These are phyloP conservation scores for Neoscelio sp. DNA, from an alignment of 2,888 invertebrate genomes.

Conservation along the genomic window DNA sequence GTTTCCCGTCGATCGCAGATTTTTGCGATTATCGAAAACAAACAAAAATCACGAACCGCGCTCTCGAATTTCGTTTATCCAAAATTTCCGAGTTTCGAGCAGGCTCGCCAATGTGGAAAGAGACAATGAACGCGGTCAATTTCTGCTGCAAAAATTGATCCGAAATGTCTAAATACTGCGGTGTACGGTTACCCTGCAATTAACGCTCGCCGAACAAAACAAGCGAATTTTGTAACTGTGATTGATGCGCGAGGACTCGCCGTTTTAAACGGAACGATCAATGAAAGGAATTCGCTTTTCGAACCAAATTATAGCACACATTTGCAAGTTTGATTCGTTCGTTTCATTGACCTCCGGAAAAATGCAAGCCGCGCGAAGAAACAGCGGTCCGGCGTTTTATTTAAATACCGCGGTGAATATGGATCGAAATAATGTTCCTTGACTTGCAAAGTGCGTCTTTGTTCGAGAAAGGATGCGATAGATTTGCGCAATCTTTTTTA, in stretches of 20 bases:
- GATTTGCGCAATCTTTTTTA: no score
- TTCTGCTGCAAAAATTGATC: conserved; percentile 15
- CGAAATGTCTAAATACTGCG: conserved; percentile 1
- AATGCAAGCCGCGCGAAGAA: background rate
- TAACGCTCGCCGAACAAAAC: background rate
- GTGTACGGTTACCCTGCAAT: background rate
- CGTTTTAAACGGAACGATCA: background rate
- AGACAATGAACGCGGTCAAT: background rate
- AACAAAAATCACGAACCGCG: no score
- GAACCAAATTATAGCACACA: background rate
- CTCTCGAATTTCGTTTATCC: no score
- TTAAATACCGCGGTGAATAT: background rate
- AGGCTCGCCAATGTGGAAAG: background rate
- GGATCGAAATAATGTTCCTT: no score
- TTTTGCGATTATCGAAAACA: no score
- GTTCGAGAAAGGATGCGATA: no score
- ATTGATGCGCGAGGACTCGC: background rate
- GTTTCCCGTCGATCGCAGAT: no score
- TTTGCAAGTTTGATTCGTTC: background rate
- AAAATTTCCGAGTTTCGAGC: background rate
- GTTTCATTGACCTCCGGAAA: background rate
- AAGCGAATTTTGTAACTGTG: conserved; percentile 2
- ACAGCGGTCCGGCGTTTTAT: background rate
- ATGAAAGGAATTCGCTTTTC: conserved; percentile 11
- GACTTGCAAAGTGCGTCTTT: no score